Base-by-base conservation (phyloP, 2,888 invertebrate genomes). In the Panopea generosa region DNA sequence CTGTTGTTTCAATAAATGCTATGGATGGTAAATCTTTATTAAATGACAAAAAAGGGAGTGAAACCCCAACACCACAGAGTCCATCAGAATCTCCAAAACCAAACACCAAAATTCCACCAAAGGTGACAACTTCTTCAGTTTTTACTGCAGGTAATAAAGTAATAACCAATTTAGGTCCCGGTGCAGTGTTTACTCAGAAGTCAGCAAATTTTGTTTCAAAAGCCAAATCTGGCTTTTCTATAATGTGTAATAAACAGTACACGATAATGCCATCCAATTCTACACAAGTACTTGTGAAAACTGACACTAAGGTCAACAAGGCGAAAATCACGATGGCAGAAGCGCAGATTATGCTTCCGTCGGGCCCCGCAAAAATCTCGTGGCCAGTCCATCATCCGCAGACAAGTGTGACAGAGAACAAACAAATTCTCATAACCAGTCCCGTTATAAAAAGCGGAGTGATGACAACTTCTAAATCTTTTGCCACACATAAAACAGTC, bases 261-360 rank as follows among this genome's bases (percentile, higher is more conserved):
- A 77, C 77, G 2, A 63, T 72, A 29, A 65, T 77, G 38, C 72
- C 68, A 16, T 55, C 63, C 26, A 66, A 38, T 49, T 50, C 71
- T 11, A 55, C 62, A 16, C 66, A 73, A 38, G 75, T 74, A 1
- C 40, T 72, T 47, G 56, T 76, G 6, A 73, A 70, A 60, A 69
- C 75, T 40, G 80, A 80, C 53, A 52, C 47, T 47, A 75, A 71
- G 43, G 14, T 59, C 2, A 69, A 33, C 27, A 77, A 73, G 27
- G 71, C 71, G 16, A 74, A 78, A 45, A 68, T 80, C 0, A 76
- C 80, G 2, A 80, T 80, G 80, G 76, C 75, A 20, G 80, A 80
- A 59, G 76, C 73, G n/a, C 80, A 80, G 43, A 80, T 80, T 0
- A 80, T 80, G 80, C 53, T 80, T 22, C 80, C 80, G 0, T 52